Conservation (phyloP, 2,888 invertebrate genomes). For the Ectobius pallidus region DNA sequence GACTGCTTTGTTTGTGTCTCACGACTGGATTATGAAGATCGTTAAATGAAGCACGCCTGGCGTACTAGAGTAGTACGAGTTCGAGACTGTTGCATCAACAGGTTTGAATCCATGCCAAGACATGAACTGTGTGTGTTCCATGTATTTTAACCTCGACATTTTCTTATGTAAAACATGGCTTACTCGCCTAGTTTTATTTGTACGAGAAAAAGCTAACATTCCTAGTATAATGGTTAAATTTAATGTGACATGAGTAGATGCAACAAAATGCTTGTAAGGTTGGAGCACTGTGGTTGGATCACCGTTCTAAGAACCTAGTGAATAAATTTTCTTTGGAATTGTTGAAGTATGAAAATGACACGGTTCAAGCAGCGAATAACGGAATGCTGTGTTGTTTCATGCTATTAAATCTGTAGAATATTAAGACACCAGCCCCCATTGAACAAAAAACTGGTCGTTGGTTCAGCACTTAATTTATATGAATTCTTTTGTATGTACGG, state of each 20-base stretch:
- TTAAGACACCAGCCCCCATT: too few relatives aligned
- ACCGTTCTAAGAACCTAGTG: too few relatives aligned
- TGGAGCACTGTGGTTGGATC: too few relatives aligned
- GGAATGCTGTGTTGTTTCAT: too few relatives aligned
- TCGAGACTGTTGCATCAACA: background rate
- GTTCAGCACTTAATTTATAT: too few relatives aligned
- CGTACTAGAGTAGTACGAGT: background rate
- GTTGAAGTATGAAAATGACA: too few relatives aligned
- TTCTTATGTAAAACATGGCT: background rate
- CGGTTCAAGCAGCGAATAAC: too few relatives aligned
- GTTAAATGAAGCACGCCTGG: background rate
- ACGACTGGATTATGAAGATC: background rate
- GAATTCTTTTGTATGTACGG: too few relatives aligned
- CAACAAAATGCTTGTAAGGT: too few relatives aligned
- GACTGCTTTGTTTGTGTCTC: background rate
- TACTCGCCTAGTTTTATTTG: background rate
- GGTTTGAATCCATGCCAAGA: constrained; percentile 1
- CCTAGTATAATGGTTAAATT: background rate
- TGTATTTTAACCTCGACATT: background rate
- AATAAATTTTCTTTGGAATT: too few relatives aligned
- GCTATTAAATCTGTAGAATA: too few relatives aligned
- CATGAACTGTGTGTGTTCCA: background rate
- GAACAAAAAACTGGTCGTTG: too few relatives aligned
- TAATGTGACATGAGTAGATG: background rate
- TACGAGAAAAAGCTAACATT: background rate